Base-by-base conservation (phyloP, 1,140 invertebrate genomes). In the Teleogryllus occipitalis region DNA sequence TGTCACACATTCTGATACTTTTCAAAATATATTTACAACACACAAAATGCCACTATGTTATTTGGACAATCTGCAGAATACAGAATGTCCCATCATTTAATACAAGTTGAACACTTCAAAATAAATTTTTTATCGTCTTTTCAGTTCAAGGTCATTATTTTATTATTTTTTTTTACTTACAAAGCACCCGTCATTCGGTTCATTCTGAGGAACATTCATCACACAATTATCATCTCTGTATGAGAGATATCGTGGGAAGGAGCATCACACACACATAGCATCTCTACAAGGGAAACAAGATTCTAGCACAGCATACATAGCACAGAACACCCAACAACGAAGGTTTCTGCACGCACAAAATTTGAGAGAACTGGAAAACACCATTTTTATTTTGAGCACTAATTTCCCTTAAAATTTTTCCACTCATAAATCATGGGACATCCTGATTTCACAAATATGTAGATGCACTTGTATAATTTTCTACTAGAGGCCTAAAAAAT, bases 41-140 rank as follows among this genome's bases (percentile, higher is more conserved):
- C 54, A 65, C 54, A 65, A 65, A 65, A 65, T 65, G 54, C 18
- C 54, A 65, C 54, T 65, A 65, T 65, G 18, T 65, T 65, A 65
- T 18, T 65, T 18, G 54, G 54, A 65, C 54, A 65, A 65, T 65
- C 54, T 65, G 54, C 18, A 65, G 54, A 10, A 18, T 65, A 65
- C 54, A 65, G 54, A 65, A 65, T 65, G 54, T 65, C 54, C 54
- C 54, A 65, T 65, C 54, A 65, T 65, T 65, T 65, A 65, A 65
- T 14, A 65, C 10, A 65, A 18, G 54, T 65, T 65, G 18, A 14
- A 65, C 54, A 65, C 18, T 65, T 65, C 18, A 65, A 65, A 65
- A 65, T 65, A 65, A 65, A 65, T 65, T 65, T 65, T 65, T 65
- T 14, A 65, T 39, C 18, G 18, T 65, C 54, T 65, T 14, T 65